Evolutionary conservation across 2,797 vertebrate genomes (phyloP), one percentile per base, ranked within the genome.

Genomic region (Phataginus tetradactyla): DNA sequence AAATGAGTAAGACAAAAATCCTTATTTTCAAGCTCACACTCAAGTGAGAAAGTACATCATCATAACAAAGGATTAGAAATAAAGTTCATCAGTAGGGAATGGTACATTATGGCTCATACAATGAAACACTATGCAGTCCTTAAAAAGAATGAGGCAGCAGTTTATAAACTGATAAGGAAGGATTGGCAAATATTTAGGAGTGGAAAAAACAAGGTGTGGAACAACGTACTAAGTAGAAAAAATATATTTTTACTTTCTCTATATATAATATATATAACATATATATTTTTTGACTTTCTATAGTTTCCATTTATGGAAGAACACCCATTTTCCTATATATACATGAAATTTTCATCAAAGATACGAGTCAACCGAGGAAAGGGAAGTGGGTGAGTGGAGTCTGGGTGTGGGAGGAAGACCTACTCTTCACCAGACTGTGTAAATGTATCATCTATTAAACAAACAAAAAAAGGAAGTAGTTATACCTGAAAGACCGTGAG

Each of bases 21-120:
- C n/a, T 87, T 94, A 92, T 90, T 92, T 27, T 90, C 45, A 74
- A 90, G 39, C 15, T 96, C 53, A 86, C 21, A 85, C 74, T 95
- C 71, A 93, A 87, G 25, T 64, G 14, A 85, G 45, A 72, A 74
- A 57, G 23, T 69, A 12, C 23, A 75, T 74, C 20, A 78, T 74
- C 18, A 72, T 79, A 66, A 87, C 5, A 86, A 85, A 74, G 94
- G 39, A 51, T 86, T 17, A 85, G 78, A 95, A 72, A 61, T 83
- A 90, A 88, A 91, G 74, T 78, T 92, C 59, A 91, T 86, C 34
- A 92, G 9, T 45, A 86, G 45, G 29, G 32, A 86, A 93, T 69
- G 32, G 20, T 88, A 91, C 63, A 37, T 80, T 95, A 39, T 45
- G 57, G 42, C 59, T 90, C 80, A 77, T 72, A 66, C 18, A 64